Percentiles rank a stretch among this genome's conserved stretches.
These are phyloP conservation scores for Planococcus citri DNA, from an alignment of 1,140 invertebrate species.

Conservation along the genomic window DNA sequence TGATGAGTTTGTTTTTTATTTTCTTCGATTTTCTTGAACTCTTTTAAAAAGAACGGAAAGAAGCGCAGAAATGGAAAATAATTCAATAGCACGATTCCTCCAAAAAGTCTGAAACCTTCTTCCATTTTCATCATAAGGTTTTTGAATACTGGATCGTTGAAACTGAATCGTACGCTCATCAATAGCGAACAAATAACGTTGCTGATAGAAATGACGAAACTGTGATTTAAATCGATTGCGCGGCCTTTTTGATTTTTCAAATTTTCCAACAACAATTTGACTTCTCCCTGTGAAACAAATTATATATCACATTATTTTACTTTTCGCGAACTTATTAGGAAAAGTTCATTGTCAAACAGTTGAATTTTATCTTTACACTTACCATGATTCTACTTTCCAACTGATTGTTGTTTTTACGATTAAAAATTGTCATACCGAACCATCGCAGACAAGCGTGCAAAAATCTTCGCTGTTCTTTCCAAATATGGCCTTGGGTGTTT, in stretches of 20 bases:
- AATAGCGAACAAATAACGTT: constrained; percentile 85
- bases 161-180: constrained; percentile 73
- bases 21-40: constrained; percentile 59
- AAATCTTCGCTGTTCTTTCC: constrained; percentile 85
- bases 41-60: constrained; percentile 55
- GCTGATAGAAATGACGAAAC: constrained; percentile 65
- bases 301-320: too few relatives aligned
- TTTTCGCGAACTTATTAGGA: too few relatives aligned
- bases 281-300: constrained; percentile 49
- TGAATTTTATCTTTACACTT: constrained; percentile 26
- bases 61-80: constrained; percentile 57
- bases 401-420: constrained; percentile 59
- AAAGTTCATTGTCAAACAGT: too few relatives aligned
- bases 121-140: constrained; percentile 71
- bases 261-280: constrained; percentile 53
- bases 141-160: constrained; percentile 58
- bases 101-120: constrained; percentile 76
- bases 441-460: constrained; percentile 73
- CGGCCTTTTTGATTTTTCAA: constrained; percentile 38
- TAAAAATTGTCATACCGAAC: constrained; percentile 73
- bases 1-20: constrained; percentile 70
- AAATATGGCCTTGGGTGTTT: constrained; percentile 77
- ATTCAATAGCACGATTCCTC: constrained; percentile 47
- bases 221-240: constrained; percentile 53
- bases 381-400: constrained; percentile 81